Evolutionary conservation across 64 coral and sea anemone species (phyloP), one percentile per base, ranked within the genome.

Genomic region (Porites australiensis): DNA sequence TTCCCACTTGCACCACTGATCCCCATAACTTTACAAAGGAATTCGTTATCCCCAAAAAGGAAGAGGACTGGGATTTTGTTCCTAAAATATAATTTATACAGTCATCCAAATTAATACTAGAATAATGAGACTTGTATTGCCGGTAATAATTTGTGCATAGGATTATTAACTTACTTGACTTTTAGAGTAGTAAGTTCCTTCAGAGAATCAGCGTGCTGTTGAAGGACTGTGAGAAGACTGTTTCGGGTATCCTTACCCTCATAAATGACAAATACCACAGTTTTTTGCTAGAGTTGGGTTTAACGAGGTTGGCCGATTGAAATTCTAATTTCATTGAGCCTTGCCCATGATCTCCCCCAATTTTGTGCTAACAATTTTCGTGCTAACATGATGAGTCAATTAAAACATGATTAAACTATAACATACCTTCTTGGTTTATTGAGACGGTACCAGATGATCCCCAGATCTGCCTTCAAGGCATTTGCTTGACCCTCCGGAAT

Each of bases 211-310:
- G 12, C 61, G 46, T 58, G 61, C 13, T 37, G 53, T 23, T 59
- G 55, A 12, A 67, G 45, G 5, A 71, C 37, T 43, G 83, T 86
- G 18, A 22, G 43, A 3, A 86, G 83, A 54, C 72, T 86, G 48
- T 86, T 86, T 27, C 65, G 19, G 64, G 48, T 86, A 47, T 86
- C 83, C 18, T 86, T 86, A 69, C 20, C 83, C 44, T 86, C 83
- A 10, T 71, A 86, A 16, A 72, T 12, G 65, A 52, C 64, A 86
- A 86, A 86, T 4, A 86, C 83, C 13, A 72, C 83, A 9, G 66
- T 86, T 16, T 16, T 55, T 86, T 86, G 62, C 65, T 86, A 13
- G 83, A 86, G 27, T 86, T 86, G 23, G 47, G 64, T 49, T 70
- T 70, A 8, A 54, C 18, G 8, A 83, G n/a, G n/a, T 83, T 83